These are phyloP conservation scores for Chrysaora quinquecirrha DNA, from an alignment of 30 jellyfish, hydroid and myxozoan genomes.

Conservation along the genomic window DNA sequence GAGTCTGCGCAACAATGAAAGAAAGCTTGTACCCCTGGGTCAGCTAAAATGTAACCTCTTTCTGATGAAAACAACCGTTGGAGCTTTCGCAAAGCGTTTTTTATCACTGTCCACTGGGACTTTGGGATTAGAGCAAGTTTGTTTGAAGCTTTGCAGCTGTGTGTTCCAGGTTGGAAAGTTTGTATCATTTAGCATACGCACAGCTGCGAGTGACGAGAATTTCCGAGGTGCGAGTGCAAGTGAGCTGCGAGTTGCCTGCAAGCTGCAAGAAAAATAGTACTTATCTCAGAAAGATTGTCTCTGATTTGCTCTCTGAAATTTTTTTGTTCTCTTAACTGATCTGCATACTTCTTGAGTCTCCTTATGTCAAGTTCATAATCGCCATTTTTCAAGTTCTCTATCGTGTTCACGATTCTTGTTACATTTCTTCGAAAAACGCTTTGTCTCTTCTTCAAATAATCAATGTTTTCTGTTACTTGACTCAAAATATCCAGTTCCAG, in stretches of 20 bases:
- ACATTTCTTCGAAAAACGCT: slow-evolving; percentile 7
- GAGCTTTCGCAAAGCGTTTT: too few relatives aligned
- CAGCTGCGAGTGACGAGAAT: background rate
- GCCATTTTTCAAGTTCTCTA: background rate
- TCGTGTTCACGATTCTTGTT: slow-evolving; percentile 5
- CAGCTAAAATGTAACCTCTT: too few relatives aligned
- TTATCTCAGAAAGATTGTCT: background rate
- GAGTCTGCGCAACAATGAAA: too few relatives aligned
- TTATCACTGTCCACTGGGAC: too few relatives aligned
- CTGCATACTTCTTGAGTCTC: background rate
- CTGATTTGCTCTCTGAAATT: background rate
- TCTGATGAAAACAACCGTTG: too few relatives aligned
- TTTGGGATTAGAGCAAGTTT: too few relatives aligned
- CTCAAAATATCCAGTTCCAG: background rate
- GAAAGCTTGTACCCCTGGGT: too few relatives aligned
- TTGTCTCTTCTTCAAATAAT: background rate
- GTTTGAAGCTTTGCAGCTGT: background rate
- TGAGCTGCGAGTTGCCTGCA: too few relatives aligned
- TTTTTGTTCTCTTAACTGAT: slow-evolving; percentile 13
- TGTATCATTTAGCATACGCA: background rate
- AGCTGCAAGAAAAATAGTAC: too few relatives aligned
- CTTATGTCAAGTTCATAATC: background rate
- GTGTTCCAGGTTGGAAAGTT: background rate
- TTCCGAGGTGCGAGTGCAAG: too few relatives aligned
- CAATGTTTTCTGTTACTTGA: slow-evolving; percentile 4